Percentiles rank a stretch among this genome's conserved stretches.
These are phyloP conservation scores for Ptychoptera contaminata DNA, from an alignment of 2,888 invertebrate species.

Conservation along the genomic window DNA sequence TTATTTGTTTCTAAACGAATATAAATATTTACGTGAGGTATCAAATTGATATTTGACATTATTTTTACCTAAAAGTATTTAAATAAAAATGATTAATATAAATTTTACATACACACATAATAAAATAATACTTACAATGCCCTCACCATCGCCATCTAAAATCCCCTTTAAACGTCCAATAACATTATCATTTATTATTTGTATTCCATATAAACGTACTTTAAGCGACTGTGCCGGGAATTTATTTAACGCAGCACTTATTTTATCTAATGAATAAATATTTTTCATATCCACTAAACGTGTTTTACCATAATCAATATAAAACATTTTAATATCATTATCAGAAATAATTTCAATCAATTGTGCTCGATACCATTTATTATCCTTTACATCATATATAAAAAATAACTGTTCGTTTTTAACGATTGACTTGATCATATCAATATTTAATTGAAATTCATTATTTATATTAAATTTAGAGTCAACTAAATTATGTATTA, in stretches of 20 bases:
- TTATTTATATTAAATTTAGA: constrained; percentile 21
- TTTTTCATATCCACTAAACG: constrained; percentile 28
- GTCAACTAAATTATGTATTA: constrained; percentile 20
- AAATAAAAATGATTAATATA: neutral
- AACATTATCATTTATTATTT: constrained; percentile 34
- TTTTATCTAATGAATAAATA: constrained; percentile 33
- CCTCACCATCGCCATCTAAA: constrained; percentile 36
- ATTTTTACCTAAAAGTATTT: constrained; percentile 1
- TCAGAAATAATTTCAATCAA: constrained; percentile 10
- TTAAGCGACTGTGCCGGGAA: constrained; percentile 42
- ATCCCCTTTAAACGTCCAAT: constrained; percentile 41
- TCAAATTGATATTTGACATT: neutral
- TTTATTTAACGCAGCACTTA: constrained; percentile 38
- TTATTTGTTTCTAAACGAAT: constrained; percentile 46
- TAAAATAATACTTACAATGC: constrained; percentile 18
- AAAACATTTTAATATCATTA: constrained; percentile 33
- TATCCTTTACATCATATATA: constrained; percentile 4
- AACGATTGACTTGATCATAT: constrained; percentile 1
- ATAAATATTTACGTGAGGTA: constrained; percentile 46
- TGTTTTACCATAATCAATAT: constrained; percentile 38
- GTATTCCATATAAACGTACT: constrained; percentile 41
- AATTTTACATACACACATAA: neutral
- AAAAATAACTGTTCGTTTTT: constrained; percentile 6
- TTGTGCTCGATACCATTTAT: constrained; percentile 8
- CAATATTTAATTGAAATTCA: neutral